Evolutionary conservation across 37 sponge, comb jelly and placozoan genomes (phyloP), one percentile per base, ranked within the genome.

Genomic region (Ianthella basta): DNA sequence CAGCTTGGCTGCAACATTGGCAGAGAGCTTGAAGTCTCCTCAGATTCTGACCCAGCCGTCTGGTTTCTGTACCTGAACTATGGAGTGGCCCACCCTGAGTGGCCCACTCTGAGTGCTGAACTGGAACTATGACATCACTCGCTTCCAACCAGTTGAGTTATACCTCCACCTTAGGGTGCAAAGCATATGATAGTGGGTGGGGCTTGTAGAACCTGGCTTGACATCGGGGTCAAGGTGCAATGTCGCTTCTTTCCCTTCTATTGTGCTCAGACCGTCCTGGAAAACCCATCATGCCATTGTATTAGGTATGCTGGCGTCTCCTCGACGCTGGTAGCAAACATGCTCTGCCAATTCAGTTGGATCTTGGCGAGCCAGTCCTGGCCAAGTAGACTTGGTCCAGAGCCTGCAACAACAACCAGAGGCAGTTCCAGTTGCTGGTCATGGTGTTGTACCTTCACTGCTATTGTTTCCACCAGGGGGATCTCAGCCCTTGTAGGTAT

Each of bases 1-100:
- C 19, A 72, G 14, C 12, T 72, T 72, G 14, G 73, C 30, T 8
- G 40, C 73, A 20, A 21, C 19, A 19, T 72, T 72, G 14, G 40
- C 73, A 8, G 88, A 82, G 2, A 67, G 16, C 74, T 85, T 81
- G 57, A 82, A 83, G 70, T 90, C 91, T 21, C 91, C 91, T 60
- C 91, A 90, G 30, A 86, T 82, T 25, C 91, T 57, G 44, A 90
- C 83, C 29, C 83, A 72, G 56, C 86, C 74, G 72, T 86, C 84
- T 19, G 68, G 34, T 60, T 86, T 87, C 57, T 8, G 21, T 61
- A 91, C 87, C 35, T 85, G 82, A 25, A 91, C 91, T 34, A 82
- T 82, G 1, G 87, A 16, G 83, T 73, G 2, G 85, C 91, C 87
- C 91, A n/a, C n/a, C n/a, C n/a, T n/a, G n/a, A n/a, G n/a, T n/a